Percentiles rank a stretch among this genome's conserved stretches.
These are phyloP conservation scores for Seriola dumerili DNA, from an alignment of 2,113 vertebrate species.

Conservation along the genomic window DNA sequence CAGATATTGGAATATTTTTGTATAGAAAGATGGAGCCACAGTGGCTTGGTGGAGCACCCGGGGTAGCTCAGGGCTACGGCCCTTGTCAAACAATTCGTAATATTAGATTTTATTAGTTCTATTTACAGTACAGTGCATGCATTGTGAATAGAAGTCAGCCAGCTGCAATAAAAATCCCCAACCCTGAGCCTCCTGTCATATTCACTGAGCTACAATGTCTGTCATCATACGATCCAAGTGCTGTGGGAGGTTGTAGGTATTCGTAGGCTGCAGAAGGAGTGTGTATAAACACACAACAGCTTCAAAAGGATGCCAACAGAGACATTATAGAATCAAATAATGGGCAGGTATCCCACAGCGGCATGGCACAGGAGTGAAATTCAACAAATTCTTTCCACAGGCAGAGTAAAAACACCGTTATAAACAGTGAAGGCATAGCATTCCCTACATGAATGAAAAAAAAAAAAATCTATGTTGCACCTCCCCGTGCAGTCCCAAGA, in stretches of 20 bases:
- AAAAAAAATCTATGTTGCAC: slow-evolving; percentile 43
- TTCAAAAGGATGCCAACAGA: slow-evolving; percentile 45
- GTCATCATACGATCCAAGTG: slow-evolving; percentile 12
- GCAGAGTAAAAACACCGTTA: slow-evolving; percentile 36
- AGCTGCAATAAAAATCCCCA: not conserved
- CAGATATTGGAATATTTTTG: not conserved
- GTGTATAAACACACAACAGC: slow-evolving; percentile 39
- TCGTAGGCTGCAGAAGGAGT: slow-evolving; percentile 20
- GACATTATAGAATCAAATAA: slow-evolving; percentile 26
- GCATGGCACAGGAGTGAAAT: slow-evolving; percentile 44
- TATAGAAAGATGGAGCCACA: not conserved
- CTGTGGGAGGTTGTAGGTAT: slow-evolving; percentile 34
- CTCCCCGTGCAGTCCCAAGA: slow-evolving; percentile 64
- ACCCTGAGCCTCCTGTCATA: slow-evolving; percentile 8
- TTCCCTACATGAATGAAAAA: slow-evolving; percentile 59
- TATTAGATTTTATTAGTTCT: not conserved
- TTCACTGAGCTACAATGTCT: not conserved
- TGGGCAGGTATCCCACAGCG: slow-evolving; percentile 17
- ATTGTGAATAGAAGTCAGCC: not conserved
- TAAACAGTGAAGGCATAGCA: slow-evolving; percentile 37
- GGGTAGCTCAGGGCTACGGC: not conserved
- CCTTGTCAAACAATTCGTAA: not conserved
- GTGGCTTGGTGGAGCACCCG: not conserved
- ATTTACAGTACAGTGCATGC: not conserved
- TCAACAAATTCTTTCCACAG: slow-evolving; percentile 48